A percentile compares a stretch with the other conserved stretches of the same genome.
phyloP scores from a whole-genome alignment of 1,140 invertebrate genomes.

The Augochlora pura region DNA sequence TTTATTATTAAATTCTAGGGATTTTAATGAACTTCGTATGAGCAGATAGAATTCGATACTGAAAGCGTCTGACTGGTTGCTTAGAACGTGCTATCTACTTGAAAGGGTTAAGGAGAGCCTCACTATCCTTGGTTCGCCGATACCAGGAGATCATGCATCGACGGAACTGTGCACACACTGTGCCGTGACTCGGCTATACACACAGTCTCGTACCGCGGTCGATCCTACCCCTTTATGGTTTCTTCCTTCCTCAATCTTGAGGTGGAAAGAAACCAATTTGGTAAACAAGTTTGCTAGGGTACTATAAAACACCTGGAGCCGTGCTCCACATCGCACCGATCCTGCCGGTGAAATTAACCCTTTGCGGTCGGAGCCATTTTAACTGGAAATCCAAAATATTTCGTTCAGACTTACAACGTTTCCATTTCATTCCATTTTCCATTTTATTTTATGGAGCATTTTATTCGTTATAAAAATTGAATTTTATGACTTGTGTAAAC shows the following conservation, averaged over 20 bases:
- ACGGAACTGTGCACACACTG: background rate
- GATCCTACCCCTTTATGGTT: conserved; percentile 10
- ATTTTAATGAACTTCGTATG: background rate
- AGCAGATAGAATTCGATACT: background rate
- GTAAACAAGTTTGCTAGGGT: conserved; percentile 55
- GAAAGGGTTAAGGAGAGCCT: conserved; percentile 3
- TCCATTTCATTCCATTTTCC: no score
- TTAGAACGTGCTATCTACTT: no score
- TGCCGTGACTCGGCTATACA: no score
- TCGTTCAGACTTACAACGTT: no score
- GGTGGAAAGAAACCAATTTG: conserved; percentile 49
- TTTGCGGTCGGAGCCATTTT: no score
- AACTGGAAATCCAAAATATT: no score
- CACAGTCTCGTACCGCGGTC: no score
- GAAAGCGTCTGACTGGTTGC: background rate
- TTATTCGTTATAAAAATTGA: no score
- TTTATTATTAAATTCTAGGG: no score
- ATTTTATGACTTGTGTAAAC: no score
- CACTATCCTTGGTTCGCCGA: background rate
- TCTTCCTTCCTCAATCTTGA: background rate
- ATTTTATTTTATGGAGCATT: no score
- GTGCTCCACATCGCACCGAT: background rate
- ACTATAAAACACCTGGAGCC: conserved; percentile 28
- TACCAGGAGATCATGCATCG: background rate
- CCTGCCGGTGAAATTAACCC: background rate